phyloP scores from a whole-genome alignment of 2,797 vertebrate species.

The Notolepis coatsorum region DNA sequence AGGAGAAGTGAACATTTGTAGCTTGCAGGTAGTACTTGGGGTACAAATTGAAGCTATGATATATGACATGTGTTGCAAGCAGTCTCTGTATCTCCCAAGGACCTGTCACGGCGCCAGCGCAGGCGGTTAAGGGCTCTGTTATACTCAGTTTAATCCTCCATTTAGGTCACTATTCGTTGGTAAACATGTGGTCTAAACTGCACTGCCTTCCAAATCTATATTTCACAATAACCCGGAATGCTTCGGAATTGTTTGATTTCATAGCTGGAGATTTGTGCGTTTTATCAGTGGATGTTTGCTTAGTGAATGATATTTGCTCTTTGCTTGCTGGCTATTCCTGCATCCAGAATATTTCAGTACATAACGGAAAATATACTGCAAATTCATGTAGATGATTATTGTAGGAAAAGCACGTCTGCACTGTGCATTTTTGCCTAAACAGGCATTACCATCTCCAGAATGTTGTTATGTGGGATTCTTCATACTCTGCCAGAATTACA shows the following conservation, averaged over 20 bases:
- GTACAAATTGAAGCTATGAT: slow-evolving; percentile 84
- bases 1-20: slow-evolving; percentile 81
- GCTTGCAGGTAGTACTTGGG: slow-evolving; percentile 83
- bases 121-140: slow-evolving; percentile 77
- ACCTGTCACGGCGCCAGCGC: slow-evolving; percentile 77
- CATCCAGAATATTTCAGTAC: slow-evolving; percentile 22
- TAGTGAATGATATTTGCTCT: slow-evolving; percentile 26
- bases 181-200: slow-evolving; percentile 46
- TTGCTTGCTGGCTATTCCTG: slow-evolving; percentile 15
- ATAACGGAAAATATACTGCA: slow-evolving; percentile 19
- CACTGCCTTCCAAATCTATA: slow-evolving; percentile 37
- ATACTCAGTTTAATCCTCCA: slow-evolving; percentile 75
- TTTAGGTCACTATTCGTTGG: slow-evolving; percentile 74
- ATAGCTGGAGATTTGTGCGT: slow-evolving; percentile 2
- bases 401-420: slow-evolving; percentile 12
- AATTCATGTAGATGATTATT: slow-evolving; percentile 6
- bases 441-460: slow-evolving; percentile 15
- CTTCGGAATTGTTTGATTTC: slow-evolving; percentile 6
- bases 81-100: slow-evolving; percentile 82
- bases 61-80: slow-evolving; percentile 86
- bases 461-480: slow-evolving; percentile 13
- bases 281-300: slow-evolving; percentile 20
- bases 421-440: slow-evolving; percentile 25
- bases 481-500: slow-evolving; percentile 26
- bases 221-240: slow-evolving; percentile 2